These are phyloP conservation scores for Petrocephalus zakoni DNA, from an alignment of 2,113 vertebrate species.

Conservation along the genomic window DNA sequence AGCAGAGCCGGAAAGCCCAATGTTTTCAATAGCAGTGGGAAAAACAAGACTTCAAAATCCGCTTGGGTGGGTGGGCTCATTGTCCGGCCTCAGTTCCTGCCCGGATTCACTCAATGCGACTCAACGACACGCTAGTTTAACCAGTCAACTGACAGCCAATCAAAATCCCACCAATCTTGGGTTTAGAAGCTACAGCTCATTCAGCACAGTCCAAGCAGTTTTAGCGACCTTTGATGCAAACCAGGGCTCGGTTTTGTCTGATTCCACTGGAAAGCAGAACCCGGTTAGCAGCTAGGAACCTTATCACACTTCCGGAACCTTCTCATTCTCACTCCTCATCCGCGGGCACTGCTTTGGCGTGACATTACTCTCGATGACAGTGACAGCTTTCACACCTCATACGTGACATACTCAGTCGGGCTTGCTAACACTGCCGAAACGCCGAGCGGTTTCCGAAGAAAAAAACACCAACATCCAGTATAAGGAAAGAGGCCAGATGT, in stretches of 20 bases:
- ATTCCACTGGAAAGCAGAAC: neutral
- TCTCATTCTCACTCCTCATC: neutral
- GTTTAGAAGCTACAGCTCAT: neutral
- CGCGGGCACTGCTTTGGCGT: neutral
- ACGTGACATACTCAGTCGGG: neutral
- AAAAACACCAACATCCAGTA: neutral
- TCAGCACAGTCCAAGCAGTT: neutral
- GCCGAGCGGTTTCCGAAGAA: neutral
- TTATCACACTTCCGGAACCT: neutral
- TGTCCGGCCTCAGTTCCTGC: neutral
- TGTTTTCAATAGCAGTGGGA: neutral
- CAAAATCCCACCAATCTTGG: neutral
- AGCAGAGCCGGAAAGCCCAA: neutral
- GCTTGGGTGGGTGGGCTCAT: neutral
- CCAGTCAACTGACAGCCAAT: neutral
- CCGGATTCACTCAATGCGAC: neutral
- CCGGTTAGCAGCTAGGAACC: neutral
- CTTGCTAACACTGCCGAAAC: neutral
- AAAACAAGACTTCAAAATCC: neutral
- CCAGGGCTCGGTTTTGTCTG: neutral
- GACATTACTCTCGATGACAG: neutral
- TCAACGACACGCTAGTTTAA: neutral
- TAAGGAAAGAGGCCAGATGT: neutral
- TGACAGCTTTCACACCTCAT: neutral
- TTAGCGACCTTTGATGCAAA: neutral